Base-by-base conservation (phyloP, 2,113 vertebrate species). In the Malurus elegans region DNA sequence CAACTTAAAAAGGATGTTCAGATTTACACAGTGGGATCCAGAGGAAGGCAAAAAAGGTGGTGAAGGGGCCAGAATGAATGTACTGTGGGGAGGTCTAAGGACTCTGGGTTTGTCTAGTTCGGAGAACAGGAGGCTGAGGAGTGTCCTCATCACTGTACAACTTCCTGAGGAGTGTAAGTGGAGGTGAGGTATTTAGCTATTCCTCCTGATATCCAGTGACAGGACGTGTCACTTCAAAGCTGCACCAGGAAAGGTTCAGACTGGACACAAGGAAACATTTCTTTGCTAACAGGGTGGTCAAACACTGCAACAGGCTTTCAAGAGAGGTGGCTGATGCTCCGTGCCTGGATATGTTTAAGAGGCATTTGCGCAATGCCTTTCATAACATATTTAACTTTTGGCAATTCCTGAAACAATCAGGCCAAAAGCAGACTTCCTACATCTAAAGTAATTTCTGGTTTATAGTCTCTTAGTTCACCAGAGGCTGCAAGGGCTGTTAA, bases 221-320 rank as follows among this genome's bases (percentile, higher is more conserved):
- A 66, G 14, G 26, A 42, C 2, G 0, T 1, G 1, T 25, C n/a
- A n/a, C n/a, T 29, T 47, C 56, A 61, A 54, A 70, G 18, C 18
- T 47, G 20, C 4, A 2, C 5, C 23, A 34, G 10, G 19, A 25
- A 7, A 45, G 16, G 15, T 79, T 62, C 17, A 56, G 8, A 4
- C 23, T 45, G 29, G 32, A 36, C 26, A 50, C 19, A 32, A 51
- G 36, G 18, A 58, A 74, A 12, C n/a, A 53, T 45, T 53, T 45
- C 10, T 45, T 38, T 51, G 45, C 6, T 0, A 3, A 38, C 28
- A 73, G 8, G 16, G 7, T 38, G 32, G 15, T 36, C 21, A 58
- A 53, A 53, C 45, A 45, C 19, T 38, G 19, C 6, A 29, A 74
- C 9, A 29, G 19, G 8, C 23, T 58, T 81, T 20, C 24, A 29